A percentile compares a stretch with the other conserved stretches of the same genome.
Conservation (phyloP, 2,888 invertebrate species). For the Opisthograptis luteolata region DNA sequence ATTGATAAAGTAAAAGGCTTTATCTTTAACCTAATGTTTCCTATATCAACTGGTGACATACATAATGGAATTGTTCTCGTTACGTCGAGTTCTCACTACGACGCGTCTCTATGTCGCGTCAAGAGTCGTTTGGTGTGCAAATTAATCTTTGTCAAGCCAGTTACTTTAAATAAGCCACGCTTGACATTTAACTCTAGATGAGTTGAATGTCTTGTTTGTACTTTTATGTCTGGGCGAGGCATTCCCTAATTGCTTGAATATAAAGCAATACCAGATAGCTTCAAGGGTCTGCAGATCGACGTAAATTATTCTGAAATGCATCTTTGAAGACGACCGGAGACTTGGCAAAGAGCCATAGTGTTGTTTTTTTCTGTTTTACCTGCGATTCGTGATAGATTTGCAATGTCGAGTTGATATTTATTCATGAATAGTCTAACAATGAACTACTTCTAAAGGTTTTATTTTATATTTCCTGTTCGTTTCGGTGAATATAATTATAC, state of each 20-base stretch:
- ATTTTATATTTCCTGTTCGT: conserved; percentile 21
- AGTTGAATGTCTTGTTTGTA: background rate
- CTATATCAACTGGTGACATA: no score
- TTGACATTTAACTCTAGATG: background rate
- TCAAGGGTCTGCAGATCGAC: conserved; percentile 41
- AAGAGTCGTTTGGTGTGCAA: no score
- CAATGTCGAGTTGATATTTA: conserved; percentile 30
- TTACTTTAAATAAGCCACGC: no score
- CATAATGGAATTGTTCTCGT: no score
- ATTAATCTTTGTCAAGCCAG: no score
- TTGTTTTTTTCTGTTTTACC: conserved; percentile 59
- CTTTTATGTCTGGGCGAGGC: no score
- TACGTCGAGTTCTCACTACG: no score
- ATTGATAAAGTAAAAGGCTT: no score
- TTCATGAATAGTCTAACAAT: conserved; percentile 34
- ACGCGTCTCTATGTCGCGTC: no score
- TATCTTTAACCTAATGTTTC: no score
- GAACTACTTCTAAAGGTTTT: conserved; percentile 16
- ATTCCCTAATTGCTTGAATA: conserved; percentile 61
- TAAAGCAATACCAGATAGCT: conserved; percentile 46
- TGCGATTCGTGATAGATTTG: conserved; percentile 32
- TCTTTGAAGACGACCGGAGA: conserved; percentile 47
- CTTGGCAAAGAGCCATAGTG: conserved; percentile 58
- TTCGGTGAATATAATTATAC: conserved; percentile 24
- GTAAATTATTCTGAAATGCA: conserved; percentile 52